These are phyloP conservation scores for Plusia festucae DNA, from an alignment of 2,888 invertebrate genomes.

Conservation along the genomic window DNA sequence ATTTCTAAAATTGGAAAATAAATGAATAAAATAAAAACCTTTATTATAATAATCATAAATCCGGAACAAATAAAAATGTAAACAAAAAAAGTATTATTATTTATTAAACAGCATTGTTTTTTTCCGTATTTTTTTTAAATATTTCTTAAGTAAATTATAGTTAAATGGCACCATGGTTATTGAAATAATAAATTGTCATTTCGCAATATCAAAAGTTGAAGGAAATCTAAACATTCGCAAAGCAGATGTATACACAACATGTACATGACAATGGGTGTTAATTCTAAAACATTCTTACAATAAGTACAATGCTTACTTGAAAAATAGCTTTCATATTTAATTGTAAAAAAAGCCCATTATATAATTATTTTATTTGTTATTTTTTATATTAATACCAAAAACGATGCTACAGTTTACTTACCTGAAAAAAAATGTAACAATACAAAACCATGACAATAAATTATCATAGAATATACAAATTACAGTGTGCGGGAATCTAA, in stretches of 20 bases:
- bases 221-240: slow-evolving; percentile 66
- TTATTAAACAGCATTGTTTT: not conserved
- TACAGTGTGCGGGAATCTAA: not conserved
- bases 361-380: too few relatives aligned
- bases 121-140: too few relatives aligned
- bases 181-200: slow-evolving; percentile 53
- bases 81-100: slow-evolving; percentile 16
- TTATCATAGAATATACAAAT: too few relatives aligned
- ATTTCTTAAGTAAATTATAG: too few relatives aligned
- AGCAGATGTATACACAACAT: slow-evolving; percentile 54
- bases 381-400: too few relatives aligned
- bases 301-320: not conserved
- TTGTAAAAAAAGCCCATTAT: too few relatives aligned
- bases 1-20: not conserved
- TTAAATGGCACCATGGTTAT: slow-evolving; percentile 85
- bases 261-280: slow-evolving; percentile 45
- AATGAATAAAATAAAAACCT: not conserved
- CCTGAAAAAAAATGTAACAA: too few relatives aligned
- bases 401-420: too few relatives aligned
- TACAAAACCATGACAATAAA: too few relatives aligned
- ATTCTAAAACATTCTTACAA: not conserved
- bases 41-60: not conserved
- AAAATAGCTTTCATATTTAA: not conserved
- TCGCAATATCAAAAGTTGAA: slow-evolving; percentile 49
- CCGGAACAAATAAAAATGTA: slow-evolving; percentile 10